Evolutionary conservation across 2,113 vertebrate species (phyloP), one percentile per base, ranked within the genome.

Genomic region (Sander lucioperca): DNA sequence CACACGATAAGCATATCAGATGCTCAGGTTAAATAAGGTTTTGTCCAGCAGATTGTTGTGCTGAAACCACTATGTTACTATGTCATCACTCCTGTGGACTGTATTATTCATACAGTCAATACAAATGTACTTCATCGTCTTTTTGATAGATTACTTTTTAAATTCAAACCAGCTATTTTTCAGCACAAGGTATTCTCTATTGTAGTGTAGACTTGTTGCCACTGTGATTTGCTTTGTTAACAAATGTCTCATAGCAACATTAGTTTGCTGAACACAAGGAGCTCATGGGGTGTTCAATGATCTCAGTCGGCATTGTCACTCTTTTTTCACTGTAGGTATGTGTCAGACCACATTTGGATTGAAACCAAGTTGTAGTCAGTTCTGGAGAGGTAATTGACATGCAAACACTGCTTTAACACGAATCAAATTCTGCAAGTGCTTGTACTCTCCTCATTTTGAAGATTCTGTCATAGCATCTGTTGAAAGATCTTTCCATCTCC

Each of bases 401-500:
- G 63, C 39, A 76, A 91, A 86, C 72, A 66, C 30, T 3, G 64
- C 43, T 80, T 82, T 82, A 76, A 85, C 74, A 74, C 71, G 76
- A 57, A 64, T 84, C 51, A 47, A n/a, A 72, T 80, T 85, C 73
- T 13, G 19, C 36, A 56, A 87, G 79, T 82, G 65, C 78, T 87
- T 33, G 58, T 75, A 74, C 63, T 74, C 82, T 76, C 39, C 68
- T 81, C 62, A 27, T 80, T 82, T 84, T 78, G 54, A 48, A 72
- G 80, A 45, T 68, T 69, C 27, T 57, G 58, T 83, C 74, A 74
- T 77, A 47, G 79, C 90, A 92, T 80, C 86, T 80, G 85, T 83
- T 88, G 57, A 90, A 79, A 77, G 73, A 25, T 63, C 81, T 85
- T 77, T 82, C 79, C 12, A 81, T 71, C 80, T 88, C 83, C 76